A percentile compares a stretch with the other conserved stretches of the same genome.
Evolutionary conservation across 1,140 invertebrate species (phyloP).

Genomic region (Ceratina calcarata): DNA sequence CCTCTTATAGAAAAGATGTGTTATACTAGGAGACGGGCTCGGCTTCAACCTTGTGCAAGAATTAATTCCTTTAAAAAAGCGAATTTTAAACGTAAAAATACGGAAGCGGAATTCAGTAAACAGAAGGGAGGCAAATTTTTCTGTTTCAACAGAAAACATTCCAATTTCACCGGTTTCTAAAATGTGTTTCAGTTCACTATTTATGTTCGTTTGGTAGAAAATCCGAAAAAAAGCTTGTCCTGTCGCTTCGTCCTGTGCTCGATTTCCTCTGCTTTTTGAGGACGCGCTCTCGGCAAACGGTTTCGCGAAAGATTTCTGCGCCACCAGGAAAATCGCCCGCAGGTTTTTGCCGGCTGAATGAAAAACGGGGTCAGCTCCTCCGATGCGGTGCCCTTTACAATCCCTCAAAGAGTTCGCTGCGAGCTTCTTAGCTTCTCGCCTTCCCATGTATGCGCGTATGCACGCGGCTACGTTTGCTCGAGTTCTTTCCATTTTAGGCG

Average conservation of each 20-base stretch:
- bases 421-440: conserved; percentile 17
- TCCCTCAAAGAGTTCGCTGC: neutral
- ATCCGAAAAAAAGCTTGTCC: neutral
- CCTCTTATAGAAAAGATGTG: neutral
- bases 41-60: too few relatives aligned
- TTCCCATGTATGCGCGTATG: neutral
- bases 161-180: too few relatives aligned
- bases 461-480: neutral
- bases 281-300: neutral
- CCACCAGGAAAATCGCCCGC: conserved; percentile 29
- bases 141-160: neutral
- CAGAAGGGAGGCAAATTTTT: too few relatives aligned
- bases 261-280: conserved; percentile 13
- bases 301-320: conserved; percentile 12
- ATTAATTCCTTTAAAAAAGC: too few relatives aligned
- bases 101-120: neutral
- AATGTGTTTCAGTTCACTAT: neutral
- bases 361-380: conserved; percentile 38
- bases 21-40: too few relatives aligned
- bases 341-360: conserved; percentile 12
- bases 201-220: neutral
- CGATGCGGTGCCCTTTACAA: conserved; percentile 16
- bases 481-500: conserved; percentile 29
- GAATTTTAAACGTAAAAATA: neutral
- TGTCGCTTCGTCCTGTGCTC: neutral